Evolutionary conservation across 2,113 vertebrate genomes (phyloP).

Genomic region (Lepisosteus osseus): DNA sequence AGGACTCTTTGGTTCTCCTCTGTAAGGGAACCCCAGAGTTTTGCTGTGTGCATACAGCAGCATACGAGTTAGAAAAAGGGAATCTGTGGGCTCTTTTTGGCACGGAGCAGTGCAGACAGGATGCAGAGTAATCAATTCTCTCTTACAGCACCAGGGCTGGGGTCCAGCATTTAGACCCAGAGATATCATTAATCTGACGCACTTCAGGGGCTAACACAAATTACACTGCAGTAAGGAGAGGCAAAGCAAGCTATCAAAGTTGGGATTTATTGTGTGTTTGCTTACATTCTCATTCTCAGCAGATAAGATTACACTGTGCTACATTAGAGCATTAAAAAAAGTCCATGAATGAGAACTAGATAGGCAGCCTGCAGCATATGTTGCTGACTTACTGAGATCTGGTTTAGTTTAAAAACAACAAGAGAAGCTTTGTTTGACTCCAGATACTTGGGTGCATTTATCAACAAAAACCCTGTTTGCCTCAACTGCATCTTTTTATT

Average conservation of each 20-base stretch:
- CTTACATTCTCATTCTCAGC: not conserved
- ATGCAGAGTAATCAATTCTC: too few species aligned
- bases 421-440: too few species aligned
- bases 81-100: not conserved
- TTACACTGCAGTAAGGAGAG: not conserved
- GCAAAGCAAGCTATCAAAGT: not conserved
- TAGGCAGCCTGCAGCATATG: too few species aligned
- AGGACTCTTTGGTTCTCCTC: too few species aligned
- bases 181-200: not conserved
- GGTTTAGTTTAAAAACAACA: too few species aligned
- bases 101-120: not conserved
- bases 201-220: not conserved
- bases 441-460: too few species aligned
- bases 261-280: not conserved
- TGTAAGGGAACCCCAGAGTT: too few species aligned
- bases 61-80: too few species aligned
- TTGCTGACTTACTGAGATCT: too few species aligned
- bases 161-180: not conserved
- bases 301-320: slow-evolving; percentile 15
- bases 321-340: not conserved
- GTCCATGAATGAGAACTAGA: not conserved
- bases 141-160: not conserved
- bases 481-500: too few species aligned
- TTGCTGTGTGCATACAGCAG: too few species aligned
- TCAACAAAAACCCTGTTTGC: too few species aligned